Percentiles rank a stretch among this genome's conserved stretches.
These are phyloP conservation scores for Melieria omissa DNA, from an alignment of 2,888 invertebrate species.

Conservation along the genomic window DNA sequence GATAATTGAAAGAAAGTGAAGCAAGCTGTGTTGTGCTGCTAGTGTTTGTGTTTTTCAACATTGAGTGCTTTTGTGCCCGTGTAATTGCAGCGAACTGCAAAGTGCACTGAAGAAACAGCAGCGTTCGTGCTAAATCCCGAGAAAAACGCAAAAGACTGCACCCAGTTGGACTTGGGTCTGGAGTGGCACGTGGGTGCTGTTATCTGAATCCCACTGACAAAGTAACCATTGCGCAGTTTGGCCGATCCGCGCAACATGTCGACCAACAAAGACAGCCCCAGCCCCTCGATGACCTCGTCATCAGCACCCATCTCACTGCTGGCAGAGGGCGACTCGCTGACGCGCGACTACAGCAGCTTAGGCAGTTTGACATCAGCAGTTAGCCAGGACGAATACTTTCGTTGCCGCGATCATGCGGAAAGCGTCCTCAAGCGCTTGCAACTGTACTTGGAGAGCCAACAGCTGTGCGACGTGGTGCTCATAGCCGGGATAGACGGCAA, in stretches of 20 bases:
- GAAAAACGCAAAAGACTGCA: too few relatives aligned
- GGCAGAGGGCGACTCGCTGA: slow-evolving; percentile 68
- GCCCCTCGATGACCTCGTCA: slow-evolving; percentile 64
- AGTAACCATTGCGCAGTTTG: too few relatives aligned
- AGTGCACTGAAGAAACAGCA: too few relatives aligned
- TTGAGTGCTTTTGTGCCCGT: too few relatives aligned
- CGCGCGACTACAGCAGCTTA: slow-evolving; percentile 77
- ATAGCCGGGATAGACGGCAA: slow-evolving; percentile 79
- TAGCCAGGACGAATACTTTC: slow-evolving; percentile 82
- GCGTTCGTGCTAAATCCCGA: too few relatives aligned
- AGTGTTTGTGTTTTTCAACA: too few relatives aligned
- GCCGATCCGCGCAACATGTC: slow-evolving; percentile 32
- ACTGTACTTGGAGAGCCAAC: slow-evolving; percentile 81
- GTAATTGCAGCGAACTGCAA: too few relatives aligned
- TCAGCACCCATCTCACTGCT: slow-evolving; percentile 62
- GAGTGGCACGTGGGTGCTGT: too few relatives aligned
- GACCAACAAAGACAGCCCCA: slow-evolving; percentile 65
- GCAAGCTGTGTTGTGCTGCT: too few relatives aligned
- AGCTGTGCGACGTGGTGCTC: slow-evolving; percentile 88
- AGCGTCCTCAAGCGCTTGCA: slow-evolving; percentile 84
- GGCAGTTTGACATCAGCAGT: slow-evolving; percentile 75
- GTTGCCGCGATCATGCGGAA: slow-evolving; percentile 83
- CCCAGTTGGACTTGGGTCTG: too few relatives aligned
- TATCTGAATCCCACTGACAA: too few relatives aligned
- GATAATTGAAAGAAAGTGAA: too few relatives aligned